phyloP scores from a whole-genome alignment of 2,888 invertebrate genomes.

The Amphimallon solstitiale region DNA sequence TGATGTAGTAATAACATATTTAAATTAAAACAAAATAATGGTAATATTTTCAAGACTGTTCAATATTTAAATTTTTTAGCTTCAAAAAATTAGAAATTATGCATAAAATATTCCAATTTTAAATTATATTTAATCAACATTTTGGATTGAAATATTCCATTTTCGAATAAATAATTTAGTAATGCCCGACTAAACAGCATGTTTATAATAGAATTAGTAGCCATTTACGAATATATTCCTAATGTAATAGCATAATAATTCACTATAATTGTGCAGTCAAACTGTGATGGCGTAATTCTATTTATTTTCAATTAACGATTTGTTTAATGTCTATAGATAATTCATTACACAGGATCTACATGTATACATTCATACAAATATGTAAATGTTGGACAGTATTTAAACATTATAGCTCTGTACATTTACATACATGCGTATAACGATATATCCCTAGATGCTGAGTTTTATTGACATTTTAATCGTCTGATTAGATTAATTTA shows the following conservation, averaged over 20 bases:
- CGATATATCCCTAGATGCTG: conserved; percentile 10
- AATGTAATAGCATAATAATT: conserved; percentile 19
- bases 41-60: too few relatives aligned
- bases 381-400: neutral
- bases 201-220: conserved; percentile 26
- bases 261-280: conserved; percentile 9
- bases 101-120: too few relatives aligned
- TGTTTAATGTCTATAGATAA: conserved; percentile 15
- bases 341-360: neutral
- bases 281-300: conserved; percentile 29
- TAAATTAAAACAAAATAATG: too few relatives aligned
- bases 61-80: too few relatives aligned
- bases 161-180: neutral
- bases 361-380: neutral
- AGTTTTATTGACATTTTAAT: conserved; percentile 37
- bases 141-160: too few relatives aligned
- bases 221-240: conserved; percentile 7
- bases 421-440: too few relatives aligned
- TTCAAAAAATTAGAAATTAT: too few relatives aligned
- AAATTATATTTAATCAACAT: too few relatives aligned
- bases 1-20: too few relatives aligned
- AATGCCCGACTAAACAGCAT: conserved; percentile 2
- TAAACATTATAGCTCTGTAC: neutral
- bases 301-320: conserved; percentile 34
- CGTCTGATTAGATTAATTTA: conserved; percentile 38